Conservation (phyloP, 53 echinoderm and acorn worm species). For the Arbacia lixula region DNA sequence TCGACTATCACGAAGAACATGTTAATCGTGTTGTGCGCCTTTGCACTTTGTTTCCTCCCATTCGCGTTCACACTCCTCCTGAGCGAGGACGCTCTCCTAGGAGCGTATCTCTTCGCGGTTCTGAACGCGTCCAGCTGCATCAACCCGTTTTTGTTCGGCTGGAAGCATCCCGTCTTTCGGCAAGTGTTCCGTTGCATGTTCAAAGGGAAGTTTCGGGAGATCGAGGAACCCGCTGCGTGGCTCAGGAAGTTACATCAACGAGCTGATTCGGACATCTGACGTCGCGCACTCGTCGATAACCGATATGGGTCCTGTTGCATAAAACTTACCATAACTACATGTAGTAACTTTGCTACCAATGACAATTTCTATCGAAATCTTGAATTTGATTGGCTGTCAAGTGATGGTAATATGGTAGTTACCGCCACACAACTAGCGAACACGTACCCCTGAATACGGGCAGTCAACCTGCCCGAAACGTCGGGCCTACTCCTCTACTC, state of each 20-base stretch:
- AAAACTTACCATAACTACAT: no score
- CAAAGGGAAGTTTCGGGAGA: background rate
- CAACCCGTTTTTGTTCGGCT: slow-evolving; percentile 11
- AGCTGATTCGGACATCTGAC: no score
- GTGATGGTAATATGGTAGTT: no score
- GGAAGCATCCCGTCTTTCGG: slow-evolving; percentile 41
- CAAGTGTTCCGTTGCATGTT: slow-evolving; percentile 45
- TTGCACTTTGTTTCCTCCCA: slow-evolving; percentile 17
- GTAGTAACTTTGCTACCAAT: no score
- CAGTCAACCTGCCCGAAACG: no score
- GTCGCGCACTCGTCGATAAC: no score
- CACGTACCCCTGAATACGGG: no score
- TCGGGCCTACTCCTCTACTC: no score
- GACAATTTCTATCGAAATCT: no score
- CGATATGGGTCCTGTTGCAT: no score
- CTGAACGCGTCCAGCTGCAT: slow-evolving; percentile 21
- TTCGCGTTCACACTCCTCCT: background rate
- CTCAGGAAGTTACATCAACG: slow-evolving; percentile 14
- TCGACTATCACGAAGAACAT: slow-evolving; percentile 43
- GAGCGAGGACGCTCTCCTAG: background rate
- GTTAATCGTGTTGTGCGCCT: slow-evolving; percentile 9
- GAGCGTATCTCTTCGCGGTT: slow-evolving; percentile 18
- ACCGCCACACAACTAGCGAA: no score
- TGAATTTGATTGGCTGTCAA: no score
- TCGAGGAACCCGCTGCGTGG: slow-evolving; percentile 22